Percentiles rank a stretch among this genome's conserved stretches.
These are phyloP conservation scores for Hololepta plana DNA, from an alignment of 2,888 invertebrate species.

Conservation along the genomic window DNA sequence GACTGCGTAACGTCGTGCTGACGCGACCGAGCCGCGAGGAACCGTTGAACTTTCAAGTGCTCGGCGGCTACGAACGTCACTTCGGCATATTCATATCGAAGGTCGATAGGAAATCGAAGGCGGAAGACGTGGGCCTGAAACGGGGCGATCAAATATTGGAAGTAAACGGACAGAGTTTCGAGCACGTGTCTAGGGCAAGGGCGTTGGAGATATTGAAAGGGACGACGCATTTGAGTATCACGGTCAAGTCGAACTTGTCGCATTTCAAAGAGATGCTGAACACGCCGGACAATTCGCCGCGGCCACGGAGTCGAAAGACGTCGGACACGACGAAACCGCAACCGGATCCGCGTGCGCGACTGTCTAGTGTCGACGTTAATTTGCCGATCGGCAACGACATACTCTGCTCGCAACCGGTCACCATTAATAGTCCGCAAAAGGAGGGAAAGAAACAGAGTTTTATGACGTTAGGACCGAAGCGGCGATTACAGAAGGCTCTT, in stretches of 20 bases:
- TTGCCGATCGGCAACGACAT: conserved; percentile 20
- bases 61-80: conserved; percentile 79
- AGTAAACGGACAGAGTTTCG: conserved; percentile 94
- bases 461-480: conserved; percentile 78
- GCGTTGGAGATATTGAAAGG: conserved; percentile 86
- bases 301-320: conserved; percentile 41
- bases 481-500: conserved; percentile 65
- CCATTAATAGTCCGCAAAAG: conserved; percentile 46
- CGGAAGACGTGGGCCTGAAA: conserved; percentile 89
- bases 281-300: conserved; percentile 65
- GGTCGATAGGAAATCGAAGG: conserved; percentile 71
- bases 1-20: conserved; percentile 78
- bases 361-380: conserved; percentile 56
- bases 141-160: conserved; percentile 95
- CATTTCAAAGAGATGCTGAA: conserved; percentile 62
- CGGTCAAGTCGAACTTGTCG: conserved; percentile 90
- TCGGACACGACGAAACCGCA: conserved; percentile 49
- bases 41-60: conserved; percentile 63
- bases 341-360: conserved; percentile 51
- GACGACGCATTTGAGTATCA: conserved; percentile 89
- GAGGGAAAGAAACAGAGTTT: conserved; percentile 44
- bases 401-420: conserved; percentile 34
- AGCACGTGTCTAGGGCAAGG: conserved; percentile 77
- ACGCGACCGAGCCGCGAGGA: conserved; percentile 89
- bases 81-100: conserved; percentile 91